Percentiles rank a stretch among this genome's conserved stretches.
Conservation (phyloP, 2,888 invertebrate species). For the Scaptomyza tumidula region DNA sequence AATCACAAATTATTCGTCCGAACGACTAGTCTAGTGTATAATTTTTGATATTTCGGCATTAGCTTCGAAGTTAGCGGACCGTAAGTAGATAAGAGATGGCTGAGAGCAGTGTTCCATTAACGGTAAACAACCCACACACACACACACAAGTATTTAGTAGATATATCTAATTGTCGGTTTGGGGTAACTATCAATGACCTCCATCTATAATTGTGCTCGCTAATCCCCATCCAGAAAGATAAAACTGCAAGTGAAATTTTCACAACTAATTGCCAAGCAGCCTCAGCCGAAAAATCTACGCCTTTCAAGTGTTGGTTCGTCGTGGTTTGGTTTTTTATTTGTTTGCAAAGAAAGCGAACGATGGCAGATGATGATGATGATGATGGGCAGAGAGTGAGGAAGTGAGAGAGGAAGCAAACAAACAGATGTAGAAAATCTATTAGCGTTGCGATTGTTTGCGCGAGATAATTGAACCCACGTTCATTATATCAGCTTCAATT, state of each 20-base stretch:
- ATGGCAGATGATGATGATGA: constrained; percentile 25
- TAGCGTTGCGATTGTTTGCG: constrained; percentile 73
- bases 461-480: constrained; percentile 80
- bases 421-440: constrained; percentile 74
- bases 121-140: constrained; percentile 51
- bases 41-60: constrained; percentile 13
- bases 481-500: constrained; percentile 71
- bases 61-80: constrained; percentile 31
- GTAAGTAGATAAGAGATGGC: constrained; percentile 5
- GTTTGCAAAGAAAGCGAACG: constrained; percentile 74
- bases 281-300: constrained; percentile 53
- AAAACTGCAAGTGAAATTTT: constrained; percentile 77
- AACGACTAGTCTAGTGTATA: constrained; percentile 16
- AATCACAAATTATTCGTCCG: background rate
- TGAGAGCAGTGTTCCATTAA: constrained; percentile 29
- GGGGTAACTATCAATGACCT: constrained; percentile 61
- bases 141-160: constrained; percentile 32
- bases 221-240: constrained; percentile 68
- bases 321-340: constrained; percentile 29
- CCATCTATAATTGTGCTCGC: constrained; percentile 75
- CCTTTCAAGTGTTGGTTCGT: background rate
- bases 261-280: constrained; percentile 73
- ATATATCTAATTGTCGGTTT: constrained; percentile 9
- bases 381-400: background rate
- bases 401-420: background rate